Percentiles rank a stretch among this genome's conserved stretches.
Evolutionary conservation across 2,797 vertebrate species (phyloP).

Genomic region (Brachyalestes nurse): DNA sequence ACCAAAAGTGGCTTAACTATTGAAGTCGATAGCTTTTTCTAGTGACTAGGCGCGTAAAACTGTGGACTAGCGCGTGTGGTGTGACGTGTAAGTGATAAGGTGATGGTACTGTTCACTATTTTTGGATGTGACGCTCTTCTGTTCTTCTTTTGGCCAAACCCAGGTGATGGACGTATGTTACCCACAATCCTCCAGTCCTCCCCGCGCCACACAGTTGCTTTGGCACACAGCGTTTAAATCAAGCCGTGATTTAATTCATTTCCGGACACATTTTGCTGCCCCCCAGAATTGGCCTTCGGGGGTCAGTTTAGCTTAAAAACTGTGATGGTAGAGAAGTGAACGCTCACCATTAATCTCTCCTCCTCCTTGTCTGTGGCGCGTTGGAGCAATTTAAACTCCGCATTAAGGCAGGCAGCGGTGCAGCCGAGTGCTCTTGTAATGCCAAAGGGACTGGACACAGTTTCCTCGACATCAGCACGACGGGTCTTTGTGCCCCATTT

Average conservation of each 20-base stretch:
- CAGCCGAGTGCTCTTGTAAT: conserved; percentile 21
- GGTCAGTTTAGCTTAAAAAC: not conserved
- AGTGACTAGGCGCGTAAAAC: conserved; percentile 86
- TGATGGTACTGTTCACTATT: conserved; percentile 82
- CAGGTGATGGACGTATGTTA: conserved; percentile 67
- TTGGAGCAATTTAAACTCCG: not conserved
- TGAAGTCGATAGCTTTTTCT: conserved; percentile 88
- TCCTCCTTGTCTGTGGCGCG: not conserved
- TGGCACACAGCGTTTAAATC: not conserved
- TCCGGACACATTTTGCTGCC: not conserved
- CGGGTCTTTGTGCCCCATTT: conserved; percentile 33
- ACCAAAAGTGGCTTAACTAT: conserved; percentile 99
- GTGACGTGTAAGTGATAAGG: conserved; percentile 88
- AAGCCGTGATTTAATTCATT: no score
- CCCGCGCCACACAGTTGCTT: not conserved
- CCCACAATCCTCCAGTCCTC: conserved; percentile 53
- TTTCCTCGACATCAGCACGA: conserved; percentile 44
- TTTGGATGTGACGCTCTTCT: conserved; percentile 72
- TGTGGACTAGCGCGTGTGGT: conserved; percentile 80
- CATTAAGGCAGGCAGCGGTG: not conserved
- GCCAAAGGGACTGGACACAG: conserved; percentile 41
- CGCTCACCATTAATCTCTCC: not conserved
- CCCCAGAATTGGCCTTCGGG: not conserved
- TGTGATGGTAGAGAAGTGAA: not conserved
- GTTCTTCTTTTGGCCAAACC: conserved; percentile 68